These are phyloP conservation scores for Elgaria multicarinata DNA, from an alignment of 2,113 vertebrate genomes.

Conservation along the genomic window DNA sequence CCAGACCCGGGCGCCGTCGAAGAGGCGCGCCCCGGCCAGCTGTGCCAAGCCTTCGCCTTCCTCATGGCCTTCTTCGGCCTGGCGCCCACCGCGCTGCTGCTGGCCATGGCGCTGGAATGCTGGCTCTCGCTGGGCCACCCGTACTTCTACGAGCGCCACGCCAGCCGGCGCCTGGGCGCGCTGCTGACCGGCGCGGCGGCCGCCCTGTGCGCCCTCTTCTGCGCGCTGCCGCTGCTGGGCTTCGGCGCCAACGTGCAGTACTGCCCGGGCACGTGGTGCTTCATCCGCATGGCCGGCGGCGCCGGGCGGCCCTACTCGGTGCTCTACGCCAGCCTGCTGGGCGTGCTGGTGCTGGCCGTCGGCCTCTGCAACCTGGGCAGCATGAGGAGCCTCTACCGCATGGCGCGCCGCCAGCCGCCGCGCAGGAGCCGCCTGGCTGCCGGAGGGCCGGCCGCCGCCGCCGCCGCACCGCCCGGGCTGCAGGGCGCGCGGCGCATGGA, in stretches of 20 bases:
- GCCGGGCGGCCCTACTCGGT: constrained; percentile 68
- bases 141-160: constrained; percentile 77
- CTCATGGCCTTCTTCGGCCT: constrained; percentile 84
- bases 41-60: constrained; percentile 80
- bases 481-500: constrained; percentile 50
- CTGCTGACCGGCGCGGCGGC: constrained; percentile 57
- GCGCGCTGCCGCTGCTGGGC: constrained; percentile 76
- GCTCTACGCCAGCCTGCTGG: constrained; percentile 81
- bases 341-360: constrained; percentile 72
- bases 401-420: constrained; percentile 72
- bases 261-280: constrained; percentile 84
- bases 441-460: background rate
- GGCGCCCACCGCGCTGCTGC: constrained; percentile 77
- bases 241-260: constrained; percentile 78
- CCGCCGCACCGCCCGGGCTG: constrained; percentile 38
- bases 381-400: constrained; percentile 78
- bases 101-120: constrained; percentile 83
- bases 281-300: constrained; percentile 73
- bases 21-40: background rate
- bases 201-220: constrained; percentile 73
- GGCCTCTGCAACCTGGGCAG: constrained; percentile 79
- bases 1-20: fast-evolving
- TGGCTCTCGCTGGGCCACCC: constrained; percentile 81
- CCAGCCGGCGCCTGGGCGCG: constrained; percentile 65
- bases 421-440: background rate